Evolutionary conservation across 2,797 vertebrate genomes (phyloP).

Genomic region (Peromyscus attwateri): DNA sequence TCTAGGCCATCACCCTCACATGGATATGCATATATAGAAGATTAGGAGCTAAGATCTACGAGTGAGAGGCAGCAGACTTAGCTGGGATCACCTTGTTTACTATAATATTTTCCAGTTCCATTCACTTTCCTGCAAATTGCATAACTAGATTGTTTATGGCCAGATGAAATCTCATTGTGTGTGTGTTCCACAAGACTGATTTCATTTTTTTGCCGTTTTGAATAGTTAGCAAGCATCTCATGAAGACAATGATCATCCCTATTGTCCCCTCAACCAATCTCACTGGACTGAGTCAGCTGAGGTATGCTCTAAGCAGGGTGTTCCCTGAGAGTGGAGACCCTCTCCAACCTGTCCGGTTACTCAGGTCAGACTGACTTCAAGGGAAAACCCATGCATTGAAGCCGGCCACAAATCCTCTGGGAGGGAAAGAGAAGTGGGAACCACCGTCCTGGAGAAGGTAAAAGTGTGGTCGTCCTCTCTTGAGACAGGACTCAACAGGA

Average conservation of each 20-base stretch:
- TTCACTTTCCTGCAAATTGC: neutral
- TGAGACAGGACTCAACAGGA: neutral
- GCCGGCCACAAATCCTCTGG: neutral
- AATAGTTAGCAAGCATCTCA: neutral
- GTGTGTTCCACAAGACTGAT: neutral
- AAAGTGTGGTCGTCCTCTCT: neutral
- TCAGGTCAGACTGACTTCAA: neutral
- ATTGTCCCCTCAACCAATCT: neutral
- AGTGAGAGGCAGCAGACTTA: neutral
- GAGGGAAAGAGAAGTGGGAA: neutral
- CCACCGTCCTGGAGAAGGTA: neutral
- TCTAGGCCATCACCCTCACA: neutral
- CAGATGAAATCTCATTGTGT: neutral
- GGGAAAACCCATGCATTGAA: neutral
- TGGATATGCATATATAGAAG: neutral
- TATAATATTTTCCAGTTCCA: neutral
- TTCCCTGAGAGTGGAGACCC: neutral
- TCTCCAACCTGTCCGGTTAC: neutral
- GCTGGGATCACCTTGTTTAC: neutral
- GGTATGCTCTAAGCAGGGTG: neutral
- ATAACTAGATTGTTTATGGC: neutral
- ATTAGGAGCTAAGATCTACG: neutral
- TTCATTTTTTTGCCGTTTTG: neutral
- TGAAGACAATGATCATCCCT: rapidly evolving
- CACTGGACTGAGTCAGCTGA: neutral